Evolutionary conservation across 2,888 invertebrate species (phyloP), one percentile per base, ranked within the genome.

Genomic region (Ormyrus rosae): DNA sequence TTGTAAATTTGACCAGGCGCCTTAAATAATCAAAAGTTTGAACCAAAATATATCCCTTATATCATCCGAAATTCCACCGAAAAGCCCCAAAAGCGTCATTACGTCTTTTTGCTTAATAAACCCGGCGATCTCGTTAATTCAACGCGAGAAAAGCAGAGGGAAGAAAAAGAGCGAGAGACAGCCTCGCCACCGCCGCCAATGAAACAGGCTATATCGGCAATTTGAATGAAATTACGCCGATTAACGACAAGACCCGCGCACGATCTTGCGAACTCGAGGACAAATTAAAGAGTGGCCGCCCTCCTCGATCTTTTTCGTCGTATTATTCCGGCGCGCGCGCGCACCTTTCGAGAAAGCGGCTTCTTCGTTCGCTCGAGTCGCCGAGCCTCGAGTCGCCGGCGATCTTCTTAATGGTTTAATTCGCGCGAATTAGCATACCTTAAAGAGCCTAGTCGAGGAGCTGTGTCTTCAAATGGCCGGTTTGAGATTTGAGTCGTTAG

Each of bases 351-450:
- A 51, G 56, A 19, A 2, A 19, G 19, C 19, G 19, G 19, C 19
- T 19, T 19, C 19, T 19, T 2, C 19, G 19, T 19, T 19, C 19
- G 19, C 19, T 19, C 19, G n/a, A n/a, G n/a, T n/a, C n/a, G 13
- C 13, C 13, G 19, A 19, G 19, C 2, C 19, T 2, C 19, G 19
- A 19, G 19, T 19, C 45, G 81, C 81, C 79, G 83, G 84, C 82
- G 84, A 82, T 85, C 85, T 83, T 83, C 85, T 85, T 86, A 87
- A 87, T 87, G 86, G 84, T 88, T 86, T 86, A 86, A 87, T 86
- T 86, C 85, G 84, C 84, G 75, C 74, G 82, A 86, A 88, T 88
- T 87, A 86, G 85, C 87, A 87, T 87, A 87, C 84, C 83, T 86
- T 85, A 84, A 85, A 85, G 84, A 86, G 83, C 85, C 83, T 73